Conservation (phyloP, 2,797 vertebrate genomes). For the Alosa sapidissima region DNA sequence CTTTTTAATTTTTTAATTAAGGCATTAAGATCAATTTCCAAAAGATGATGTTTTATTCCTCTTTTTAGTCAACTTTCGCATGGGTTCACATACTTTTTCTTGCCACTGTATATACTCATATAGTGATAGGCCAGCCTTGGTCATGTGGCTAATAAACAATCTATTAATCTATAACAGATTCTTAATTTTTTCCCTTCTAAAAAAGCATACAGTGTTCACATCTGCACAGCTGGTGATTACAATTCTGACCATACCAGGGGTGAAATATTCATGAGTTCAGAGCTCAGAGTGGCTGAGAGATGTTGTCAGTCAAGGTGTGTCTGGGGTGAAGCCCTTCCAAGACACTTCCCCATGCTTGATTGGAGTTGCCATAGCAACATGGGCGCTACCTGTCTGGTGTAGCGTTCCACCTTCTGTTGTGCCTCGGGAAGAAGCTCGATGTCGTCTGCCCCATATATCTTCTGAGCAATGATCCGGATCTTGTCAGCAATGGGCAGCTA, state of each 20-base stretch:
- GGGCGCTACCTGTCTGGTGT: slow-evolving; percentile 88
- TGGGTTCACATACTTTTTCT: too few species aligned
- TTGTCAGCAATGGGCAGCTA: slow-evolving; percentile 90
- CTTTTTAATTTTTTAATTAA: too few species aligned
- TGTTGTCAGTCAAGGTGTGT: not conserved
- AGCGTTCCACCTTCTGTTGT: slow-evolving; percentile 86
- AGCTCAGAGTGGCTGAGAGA: not conserved
- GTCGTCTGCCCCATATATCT: slow-evolving; percentile 92
- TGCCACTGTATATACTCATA: too few species aligned
- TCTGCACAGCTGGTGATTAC: not conserved
- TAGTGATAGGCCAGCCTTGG: too few species aligned
- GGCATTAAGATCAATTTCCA: too few species aligned
- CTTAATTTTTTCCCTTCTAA: not conserved
- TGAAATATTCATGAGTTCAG: not conserved
- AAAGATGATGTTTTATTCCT: too few species aligned
- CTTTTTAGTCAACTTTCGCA: too few species aligned
- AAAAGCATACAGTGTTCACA: not conserved
- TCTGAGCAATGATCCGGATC: slow-evolving; percentile 92
- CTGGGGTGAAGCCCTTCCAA: not conserved
- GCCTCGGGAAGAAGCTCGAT: slow-evolving; percentile 93
- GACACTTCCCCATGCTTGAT: not conserved
- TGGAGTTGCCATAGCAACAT: not conserved
- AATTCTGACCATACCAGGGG: not conserved
- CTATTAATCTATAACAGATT: too few species aligned
- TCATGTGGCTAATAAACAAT: too few species aligned